Evolutionary conservation across 92 coral and sea anemone species (phyloP).

Genomic region (Galaxea fascicularis): DNA sequence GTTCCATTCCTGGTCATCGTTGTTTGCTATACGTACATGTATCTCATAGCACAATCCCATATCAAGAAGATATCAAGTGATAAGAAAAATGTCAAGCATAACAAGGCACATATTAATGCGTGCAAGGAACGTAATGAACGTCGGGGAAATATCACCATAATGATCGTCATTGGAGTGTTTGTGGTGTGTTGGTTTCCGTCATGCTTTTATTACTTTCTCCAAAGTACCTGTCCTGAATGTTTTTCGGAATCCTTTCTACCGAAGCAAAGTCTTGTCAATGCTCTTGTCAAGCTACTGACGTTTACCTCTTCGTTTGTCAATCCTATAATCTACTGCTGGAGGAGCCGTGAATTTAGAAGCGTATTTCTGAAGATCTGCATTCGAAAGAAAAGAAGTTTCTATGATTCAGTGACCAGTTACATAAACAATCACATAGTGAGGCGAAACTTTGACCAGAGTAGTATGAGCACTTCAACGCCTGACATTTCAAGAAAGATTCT

Average conservation of each 20-base stretch:
- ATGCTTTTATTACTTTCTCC: conserved; percentile 87
- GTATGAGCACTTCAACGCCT: not conserved
- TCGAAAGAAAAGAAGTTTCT: conserved; percentile 34
- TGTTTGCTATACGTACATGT: conserved; percentile 85
- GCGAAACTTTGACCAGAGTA: conserved; percentile 6
- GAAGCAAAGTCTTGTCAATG: conserved; percentile 75
- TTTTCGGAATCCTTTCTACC: conserved; percentile 70
- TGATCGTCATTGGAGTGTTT: conserved; percentile 91
- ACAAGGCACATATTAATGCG: not conserved
- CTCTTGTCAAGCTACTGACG: conserved; percentile 86
- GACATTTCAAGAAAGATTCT: not conserved
- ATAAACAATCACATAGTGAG: not conserved
- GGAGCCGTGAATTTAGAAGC: conserved; percentile 86
- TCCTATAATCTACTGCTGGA: conserved; percentile 96
- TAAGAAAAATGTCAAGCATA: conserved; percentile 18
- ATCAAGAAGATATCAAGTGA: conserved; percentile 62
- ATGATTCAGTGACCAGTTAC: conserved; percentile 17
- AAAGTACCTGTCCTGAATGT: conserved; percentile 73
- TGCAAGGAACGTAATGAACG: conserved; percentile 65
- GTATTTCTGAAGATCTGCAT: conserved; percentile 71
- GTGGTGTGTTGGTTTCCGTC: conserved; percentile 95
- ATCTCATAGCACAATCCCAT: conserved; percentile 75
- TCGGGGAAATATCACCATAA: conserved; percentile 83
- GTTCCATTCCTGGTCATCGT: conserved; percentile 89
- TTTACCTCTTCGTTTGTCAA: conserved; percentile 88